These are phyloP conservation scores for Crotalus helleri DNA, from an alignment of 2,113 vertebrate species.

Conservation along the genomic window DNA sequence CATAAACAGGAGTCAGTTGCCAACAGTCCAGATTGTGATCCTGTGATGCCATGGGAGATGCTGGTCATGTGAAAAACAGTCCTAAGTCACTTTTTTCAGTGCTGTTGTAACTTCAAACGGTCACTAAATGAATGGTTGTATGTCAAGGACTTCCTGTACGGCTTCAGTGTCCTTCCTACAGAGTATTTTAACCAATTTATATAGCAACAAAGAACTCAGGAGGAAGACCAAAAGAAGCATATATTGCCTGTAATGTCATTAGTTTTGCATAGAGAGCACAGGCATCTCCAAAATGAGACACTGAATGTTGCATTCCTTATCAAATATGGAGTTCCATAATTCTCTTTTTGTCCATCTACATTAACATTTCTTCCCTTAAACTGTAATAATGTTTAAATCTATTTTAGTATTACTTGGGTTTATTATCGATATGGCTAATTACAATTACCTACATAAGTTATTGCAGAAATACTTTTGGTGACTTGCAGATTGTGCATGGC, in stretches of 20 bases:
- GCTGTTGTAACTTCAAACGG: background rate
- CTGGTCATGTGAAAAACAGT: background rate
- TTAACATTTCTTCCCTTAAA: background rate
- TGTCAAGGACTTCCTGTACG: background rate
- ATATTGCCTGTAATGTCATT: background rate
- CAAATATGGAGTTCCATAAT: background rate
- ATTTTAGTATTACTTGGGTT: background rate
- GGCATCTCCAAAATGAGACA: background rate
- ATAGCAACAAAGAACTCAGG: background rate
- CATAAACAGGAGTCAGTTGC: background rate
- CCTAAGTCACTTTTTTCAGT: background rate
- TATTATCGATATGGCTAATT: background rate
- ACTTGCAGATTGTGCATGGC: background rate
- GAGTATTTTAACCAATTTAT: background rate
- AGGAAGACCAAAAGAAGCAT: background rate
- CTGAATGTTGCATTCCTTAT: background rate
- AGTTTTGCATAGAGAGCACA: background rate
- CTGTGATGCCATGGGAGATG: no score
- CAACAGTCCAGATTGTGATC: background rate
- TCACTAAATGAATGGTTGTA: background rate
- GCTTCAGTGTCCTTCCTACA: background rate
- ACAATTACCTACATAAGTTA: background rate
- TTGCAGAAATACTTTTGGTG: conserved; percentile 12
- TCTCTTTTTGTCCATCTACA: background rate
- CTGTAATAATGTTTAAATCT: background rate